Evolutionary conservation across 92 coral and sea anemone genomes (phyloP), one percentile per base, ranked within the genome.

Genomic region (Umimayanthus kanabou): DNA sequence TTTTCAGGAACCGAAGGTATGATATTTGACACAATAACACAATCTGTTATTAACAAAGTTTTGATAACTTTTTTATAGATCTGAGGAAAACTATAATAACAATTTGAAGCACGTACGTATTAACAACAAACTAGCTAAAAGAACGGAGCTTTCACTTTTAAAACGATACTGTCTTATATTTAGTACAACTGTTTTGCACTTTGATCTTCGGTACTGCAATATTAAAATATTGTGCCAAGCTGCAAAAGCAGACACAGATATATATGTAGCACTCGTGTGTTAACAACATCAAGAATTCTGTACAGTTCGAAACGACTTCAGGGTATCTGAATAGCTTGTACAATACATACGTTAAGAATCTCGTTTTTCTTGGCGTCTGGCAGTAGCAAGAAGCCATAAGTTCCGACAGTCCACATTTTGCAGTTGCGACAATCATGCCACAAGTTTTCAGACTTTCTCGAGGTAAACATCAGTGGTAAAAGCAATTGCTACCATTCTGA

Each of bases 321-420:
- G 66, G 87, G 45, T 42, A 28, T 83, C 33, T 39, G 29, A 18
- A 83, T 25, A 45, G 66, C 9, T 71, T 43, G 42, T 64, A 26
- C 53, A 16, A 26, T 83, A 83, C 87, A 14, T 83, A 83, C 87
- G 64, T 70, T 83, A 18, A 83, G 77, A 45, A 83, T 71, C 42
- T 83, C 78, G 50, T 83, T 83, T 43, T 83, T 83, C 87, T 83
- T 83, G 15, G 87, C 87, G 4, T 83, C 87, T 83, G 87, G 87
- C 43, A 83, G 70, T 65, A 83, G 64, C 47, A 83, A 83, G 50
- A 83, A 83, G 20, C 87, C 77, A 9, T 83, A 83, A 5, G 87
- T 83, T 69, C 87, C 87, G 6, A 72, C 87, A 39, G 87, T 45
- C 76, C 76, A 83, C 87, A 83, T 82, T 43, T 26, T 67, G 78